Evolutionary conservation across 2,888 invertebrate species (phyloP), one percentile per base, ranked within the genome.

Genomic region (Punctoribates punctum): DNA sequence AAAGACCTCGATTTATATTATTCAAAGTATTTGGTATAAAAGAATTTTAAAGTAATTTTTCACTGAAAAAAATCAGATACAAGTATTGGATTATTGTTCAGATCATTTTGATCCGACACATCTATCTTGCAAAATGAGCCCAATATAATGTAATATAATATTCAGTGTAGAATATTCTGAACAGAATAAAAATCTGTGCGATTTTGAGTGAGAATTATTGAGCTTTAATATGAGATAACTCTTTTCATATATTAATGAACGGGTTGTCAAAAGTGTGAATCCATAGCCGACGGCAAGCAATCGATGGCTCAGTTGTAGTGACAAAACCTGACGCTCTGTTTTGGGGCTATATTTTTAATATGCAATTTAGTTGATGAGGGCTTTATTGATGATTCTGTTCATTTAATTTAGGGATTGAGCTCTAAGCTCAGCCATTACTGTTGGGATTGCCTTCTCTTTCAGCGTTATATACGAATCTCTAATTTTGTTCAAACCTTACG

Each of bases 351-450:
- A 48, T 17, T 48, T 48, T 48, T 48, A 48, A 48, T 48, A 48
- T 48, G 48, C 48, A 48, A 48, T 48, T 48, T 48, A 48, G 48
- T 48, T 48, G 48, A 48, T 48, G 48, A 48, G 48, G 48, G 48
- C 48, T 48, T 48, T 48, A 48, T 48, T 48, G 48, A 48, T 48
- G 48, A 48, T 48, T 48, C 48, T 48, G 48, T 48, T 48, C 48
- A 48, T 48, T 48, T 48, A 48, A 48, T 48, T 48, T 48, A 48
- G 48, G 48, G 48, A 48, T 48, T 48, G 48, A 48, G 48, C 34
- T 48, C 6, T 48, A 48, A 48, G 48, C 48, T 13, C 48, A 48
- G 48, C 48, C 48, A 48, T 48, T 48, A 48, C 48, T 48, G 48
- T 48, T 17, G 48, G 48, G 48, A 48, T 48, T 48, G 48, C 2